Base-by-base conservation (phyloP, 2,888 invertebrate genomes). In the Cheiracanthium punctorium region DNA sequence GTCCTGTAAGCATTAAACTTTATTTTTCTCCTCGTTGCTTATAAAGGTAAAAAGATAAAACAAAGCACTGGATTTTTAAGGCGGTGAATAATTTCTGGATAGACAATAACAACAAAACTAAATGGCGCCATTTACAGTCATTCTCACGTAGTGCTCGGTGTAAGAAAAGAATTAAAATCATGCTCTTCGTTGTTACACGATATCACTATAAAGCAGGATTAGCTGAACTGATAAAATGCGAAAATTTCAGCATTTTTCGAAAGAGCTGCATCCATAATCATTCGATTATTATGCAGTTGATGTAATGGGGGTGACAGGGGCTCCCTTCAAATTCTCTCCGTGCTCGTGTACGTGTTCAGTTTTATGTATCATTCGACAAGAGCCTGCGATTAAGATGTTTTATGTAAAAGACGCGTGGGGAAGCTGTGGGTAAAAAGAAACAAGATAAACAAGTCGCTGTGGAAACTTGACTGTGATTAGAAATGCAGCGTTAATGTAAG, bases 151-250 rank as follows among this genome's bases (percentile, higher is more conserved):
- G 7, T 24, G 58, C 58, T 48, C 14, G 17, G 10, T 48, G 43
- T 2, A 58, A 58, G 24, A 58, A 58, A 58, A 24, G 58, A 58
- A 24, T 58, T 58, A 58, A 58, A 24, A 58, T 12, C 24, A 24
- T 58, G 58, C 1, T 24, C 58, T 58, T 58, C 24, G 58, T 58
- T 58, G 58, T 58, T 58, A 24, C 5, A n/a, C 58, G 58, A 58
- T 58, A 58, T 58, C 58, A 58, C 58, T 58, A n/a, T n/a, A 58
- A 58, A 58, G 58, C 5, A 24, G 58, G 58, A 58, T 58, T 58
- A 58, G 4, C 58, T 5, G 20, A 5, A 12, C 20, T 58, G 58
- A 58, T 58, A 58, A 58, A 58, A 58, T 20, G 58, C 8, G 58
- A 58, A 58, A 24, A 37, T 37, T 58, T 58, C 24, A 58, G 24